These are phyloP conservation scores for Bucorvus abyssinicus DNA, from an alignment of 2,797 vertebrate species.

Conservation along the genomic window DNA sequence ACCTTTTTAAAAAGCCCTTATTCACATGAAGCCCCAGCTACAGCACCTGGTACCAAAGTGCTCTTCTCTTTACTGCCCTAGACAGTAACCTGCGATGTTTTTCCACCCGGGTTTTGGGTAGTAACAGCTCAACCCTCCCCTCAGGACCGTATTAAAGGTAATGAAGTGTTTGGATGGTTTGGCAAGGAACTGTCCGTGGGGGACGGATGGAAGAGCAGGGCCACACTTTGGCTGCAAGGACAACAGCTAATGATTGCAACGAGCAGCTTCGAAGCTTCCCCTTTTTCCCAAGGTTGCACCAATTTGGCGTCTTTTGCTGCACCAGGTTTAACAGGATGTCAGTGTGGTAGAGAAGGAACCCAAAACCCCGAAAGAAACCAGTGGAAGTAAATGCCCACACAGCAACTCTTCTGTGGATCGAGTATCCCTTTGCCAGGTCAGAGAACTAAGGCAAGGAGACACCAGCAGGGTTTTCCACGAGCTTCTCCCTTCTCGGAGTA, in stretches of 20 bases:
- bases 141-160: neutral
- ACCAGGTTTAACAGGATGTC: neutral
- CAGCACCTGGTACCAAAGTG: neutral
- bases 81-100: neutral
- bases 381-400: neutral
- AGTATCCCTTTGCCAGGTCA: neutral
- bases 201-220: neutral
- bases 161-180: neutral
- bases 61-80: neutral
- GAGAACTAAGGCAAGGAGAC: too few species aligned
- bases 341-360: neutral
- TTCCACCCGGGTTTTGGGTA: neutral
- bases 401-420: neutral
- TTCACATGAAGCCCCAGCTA: neutral
- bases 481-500: neutral
- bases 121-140: neutral
- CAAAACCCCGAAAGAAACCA: neutral
- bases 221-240: neutral
- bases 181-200: accelerated
- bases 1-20: neutral
- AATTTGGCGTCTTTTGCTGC: neutral
- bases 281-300: neutral
- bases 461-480: neutral
- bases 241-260: too few species aligned
- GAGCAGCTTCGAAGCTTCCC: neutral